Conservation (phyloP, 1,140 invertebrate genomes). For the Sminthurides bifidus region DNA sequence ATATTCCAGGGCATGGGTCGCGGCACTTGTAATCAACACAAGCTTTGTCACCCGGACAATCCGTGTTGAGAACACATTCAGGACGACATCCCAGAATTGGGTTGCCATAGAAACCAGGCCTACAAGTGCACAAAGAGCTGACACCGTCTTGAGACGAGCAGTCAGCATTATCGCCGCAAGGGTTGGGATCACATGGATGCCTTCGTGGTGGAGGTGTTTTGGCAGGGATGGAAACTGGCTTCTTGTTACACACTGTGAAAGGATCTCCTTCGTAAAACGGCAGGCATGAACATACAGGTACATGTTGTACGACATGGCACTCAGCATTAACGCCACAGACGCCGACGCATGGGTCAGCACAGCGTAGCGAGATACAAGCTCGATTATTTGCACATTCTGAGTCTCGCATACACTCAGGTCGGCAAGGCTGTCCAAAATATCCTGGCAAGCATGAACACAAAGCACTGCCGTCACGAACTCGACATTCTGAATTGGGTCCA, state of each 20-base stretch:
- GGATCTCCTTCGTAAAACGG: conserved; percentile 68
- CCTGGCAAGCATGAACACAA: conserved; percentile 75
- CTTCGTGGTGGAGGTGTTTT: not conserved
- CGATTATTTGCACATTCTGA: conserved; percentile 40
- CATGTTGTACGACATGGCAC: conserved; percentile 27
- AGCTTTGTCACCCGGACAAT: conserved; percentile 57
- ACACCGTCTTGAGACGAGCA: not conserved
- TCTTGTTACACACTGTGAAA: conserved; percentile 40
- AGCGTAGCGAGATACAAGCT: conserved; percentile 47
- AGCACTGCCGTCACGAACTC: conserved; percentile 54
- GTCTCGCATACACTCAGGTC: conserved; percentile 11
- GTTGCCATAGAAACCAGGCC: conserved; percentile 53
- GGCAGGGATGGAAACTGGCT: conserved; percentile 32
- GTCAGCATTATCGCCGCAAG: conserved; percentile 48
- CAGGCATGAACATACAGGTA: conserved; percentile 46
- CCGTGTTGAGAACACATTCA: conserved; percentile 54
- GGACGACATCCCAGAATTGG: conserved; percentile 39
- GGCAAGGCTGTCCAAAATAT: conserved; percentile 65
- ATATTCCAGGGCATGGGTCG: conserved; percentile 54
- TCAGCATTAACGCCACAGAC: conserved; percentile 32
- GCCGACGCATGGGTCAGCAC: conserved; percentile 47
- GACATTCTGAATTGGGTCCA: conserved; percentile 66
- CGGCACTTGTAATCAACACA: conserved; percentile 60
- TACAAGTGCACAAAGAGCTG: conserved; percentile 44
- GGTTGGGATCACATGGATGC: conserved; percentile 60